Evolutionary conservation across 2,888 invertebrate species (phyloP).

Genomic region (Thymelicus lineola): DNA sequence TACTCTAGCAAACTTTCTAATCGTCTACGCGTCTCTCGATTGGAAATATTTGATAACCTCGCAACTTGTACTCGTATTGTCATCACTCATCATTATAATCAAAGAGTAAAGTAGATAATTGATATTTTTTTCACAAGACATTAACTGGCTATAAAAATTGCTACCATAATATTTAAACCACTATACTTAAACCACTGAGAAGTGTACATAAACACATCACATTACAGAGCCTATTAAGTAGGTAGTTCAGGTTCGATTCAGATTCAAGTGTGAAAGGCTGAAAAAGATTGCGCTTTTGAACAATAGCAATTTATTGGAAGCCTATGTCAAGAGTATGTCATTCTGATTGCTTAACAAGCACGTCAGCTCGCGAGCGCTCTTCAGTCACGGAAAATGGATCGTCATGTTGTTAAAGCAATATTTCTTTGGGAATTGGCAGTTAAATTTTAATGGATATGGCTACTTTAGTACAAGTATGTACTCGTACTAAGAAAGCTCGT

Average conservation of each 20-base stretch:
- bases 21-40: no score
- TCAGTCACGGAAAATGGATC: slow-evolving; percentile 3
- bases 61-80: no score
- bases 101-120: no score
- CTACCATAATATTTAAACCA: neutral
- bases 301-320: slow-evolving; percentile 48
- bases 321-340: slow-evolving; percentile 44
- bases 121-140: no score
- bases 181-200: neutral
- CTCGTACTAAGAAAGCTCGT: neutral
- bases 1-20: no score
- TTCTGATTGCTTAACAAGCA: slow-evolving; percentile 21
- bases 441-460: slow-evolving; percentile 9
- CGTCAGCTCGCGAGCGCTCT: slow-evolving; percentile 12
- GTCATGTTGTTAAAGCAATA: slow-evolving; percentile 20
- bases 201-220: neutral
- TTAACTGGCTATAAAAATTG: neutral
- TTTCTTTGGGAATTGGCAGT: slow-evolving; percentile 7
- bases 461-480: no score
- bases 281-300: slow-evolving; percentile 47
- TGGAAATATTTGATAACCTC: no score
- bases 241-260: slow-evolving; percentile 4
- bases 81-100: no score
- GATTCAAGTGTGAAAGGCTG: slow-evolving; percentile 41
- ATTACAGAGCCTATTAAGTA: slow-evolving; percentile 9